These are phyloP conservation scores for Autographa gamma DNA, from an alignment of 2,888 invertebrate genomes.

Conservation along the genomic window DNA sequence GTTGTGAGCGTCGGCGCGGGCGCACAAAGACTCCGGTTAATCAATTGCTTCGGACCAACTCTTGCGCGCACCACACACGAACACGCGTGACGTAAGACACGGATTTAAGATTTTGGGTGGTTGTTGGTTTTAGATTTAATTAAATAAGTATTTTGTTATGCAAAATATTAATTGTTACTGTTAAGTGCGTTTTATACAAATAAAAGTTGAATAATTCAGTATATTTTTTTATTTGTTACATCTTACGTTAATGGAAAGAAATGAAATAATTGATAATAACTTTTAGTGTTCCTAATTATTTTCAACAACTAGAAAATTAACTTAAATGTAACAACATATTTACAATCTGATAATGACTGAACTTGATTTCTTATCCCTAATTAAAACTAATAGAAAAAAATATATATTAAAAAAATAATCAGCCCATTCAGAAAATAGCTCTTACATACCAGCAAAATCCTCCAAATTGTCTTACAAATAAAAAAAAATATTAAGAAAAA, in stretches of 20 bases:
- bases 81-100: slow-evolving; percentile 26
- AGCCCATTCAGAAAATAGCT: background rate
- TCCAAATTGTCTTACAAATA: background rate
- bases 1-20: slow-evolving; percentile 84
- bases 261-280: too few relatives aligned
- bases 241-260: too few relatives aligned
- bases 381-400: background rate
- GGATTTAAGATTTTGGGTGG: slow-evolving; percentile 24
- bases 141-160: background rate
- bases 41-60: slow-evolving; percentile 82
- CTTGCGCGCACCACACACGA: slow-evolving; percentile 54
- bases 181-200: too few relatives aligned
- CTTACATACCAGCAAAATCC: too few relatives aligned
- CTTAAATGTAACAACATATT: too few relatives aligned
- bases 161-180: too few relatives aligned
- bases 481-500: background rate
- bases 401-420: background rate
- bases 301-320: too few relatives aligned
- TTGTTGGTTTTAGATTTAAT: background rate
- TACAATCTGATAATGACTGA: too few relatives aligned
- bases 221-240: too few relatives aligned
- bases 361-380: background rate
- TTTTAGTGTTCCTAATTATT: too few relatives aligned
- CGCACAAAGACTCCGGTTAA: slow-evolving; percentile 85
- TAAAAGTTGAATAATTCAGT: too few relatives aligned